Percentiles rank a stretch among this genome's conserved stretches.
These are phyloP conservation scores for Hippasteria phrygiana DNA, from an alignment of 53 echinoderm and acorn worm species.

Conservation along the genomic window DNA sequence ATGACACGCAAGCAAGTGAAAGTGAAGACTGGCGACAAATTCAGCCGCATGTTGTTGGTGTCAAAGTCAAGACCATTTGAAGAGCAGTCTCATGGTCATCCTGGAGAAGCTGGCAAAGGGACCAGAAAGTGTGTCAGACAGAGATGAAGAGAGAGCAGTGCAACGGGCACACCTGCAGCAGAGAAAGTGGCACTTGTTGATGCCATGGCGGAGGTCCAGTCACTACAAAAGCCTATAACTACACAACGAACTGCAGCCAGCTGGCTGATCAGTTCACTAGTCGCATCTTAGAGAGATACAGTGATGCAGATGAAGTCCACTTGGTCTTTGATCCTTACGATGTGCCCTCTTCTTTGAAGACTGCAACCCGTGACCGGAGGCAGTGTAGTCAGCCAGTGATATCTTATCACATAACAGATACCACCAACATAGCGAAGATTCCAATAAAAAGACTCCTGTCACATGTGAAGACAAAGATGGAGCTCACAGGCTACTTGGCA, in stretches of 20 bases:
- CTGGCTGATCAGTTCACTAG: constrained; percentile 5
- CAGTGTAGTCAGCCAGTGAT: background rate
- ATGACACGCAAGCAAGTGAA: background rate
- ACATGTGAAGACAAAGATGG: constrained; percentile 37
- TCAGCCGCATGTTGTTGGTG: constrained; percentile 44
- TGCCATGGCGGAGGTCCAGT: constrained; percentile 44
- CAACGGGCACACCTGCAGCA: background rate
- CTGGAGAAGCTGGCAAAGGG: background rate
- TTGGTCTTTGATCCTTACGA: constrained; percentile 54
- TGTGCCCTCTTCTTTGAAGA: constrained; percentile 24
- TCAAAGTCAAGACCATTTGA: constrained; percentile 35
- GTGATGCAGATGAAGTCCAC: constrained; percentile 33
- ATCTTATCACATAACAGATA: constrained; percentile 50
- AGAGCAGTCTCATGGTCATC: constrained; percentile 9
- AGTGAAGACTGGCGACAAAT: background rate
- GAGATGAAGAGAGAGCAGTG: background rate
- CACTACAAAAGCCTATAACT: constrained; percentile 20
- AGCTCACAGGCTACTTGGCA: constrained; percentile 25
- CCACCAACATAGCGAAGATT: constrained; percentile 30
- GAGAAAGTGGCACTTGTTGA: constrained; percentile 33
- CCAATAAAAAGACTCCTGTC: constrained; percentile 32
- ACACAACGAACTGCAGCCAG: constrained; percentile 11
- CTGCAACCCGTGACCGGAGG: constrained; percentile 2
- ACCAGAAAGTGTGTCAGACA: background rate
- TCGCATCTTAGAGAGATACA: background rate